These are phyloP conservation scores for Achatina immaculata DNA, from an alignment of 1,140 invertebrate species.

Conservation along the genomic window DNA sequence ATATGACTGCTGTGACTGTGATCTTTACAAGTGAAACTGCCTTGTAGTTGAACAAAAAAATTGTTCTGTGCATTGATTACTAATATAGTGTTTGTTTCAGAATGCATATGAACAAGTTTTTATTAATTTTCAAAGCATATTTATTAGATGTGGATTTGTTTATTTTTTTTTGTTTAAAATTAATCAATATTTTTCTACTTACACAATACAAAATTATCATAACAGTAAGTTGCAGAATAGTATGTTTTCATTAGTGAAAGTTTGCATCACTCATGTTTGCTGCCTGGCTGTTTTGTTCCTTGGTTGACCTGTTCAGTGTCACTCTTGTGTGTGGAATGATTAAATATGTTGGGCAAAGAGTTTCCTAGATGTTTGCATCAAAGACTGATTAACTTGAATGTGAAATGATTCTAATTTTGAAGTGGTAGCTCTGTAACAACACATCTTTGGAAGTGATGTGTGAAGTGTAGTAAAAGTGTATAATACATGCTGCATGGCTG, in stretches of 20 bases:
- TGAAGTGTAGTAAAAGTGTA: not conserved
- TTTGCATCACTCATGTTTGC: constrained; percentile 13
- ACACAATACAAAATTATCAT: no score
- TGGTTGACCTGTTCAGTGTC: constrained; percentile 10
- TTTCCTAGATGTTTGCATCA: constrained; percentile 26
- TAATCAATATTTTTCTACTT: no score
- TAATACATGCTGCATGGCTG: constrained; percentile 26
- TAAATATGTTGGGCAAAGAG: constrained; percentile 9
- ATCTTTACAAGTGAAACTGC: not conserved
- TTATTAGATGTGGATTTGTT: no score
- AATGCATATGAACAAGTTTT: no score
- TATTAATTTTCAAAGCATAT: no score
- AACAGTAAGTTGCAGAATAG: no score
- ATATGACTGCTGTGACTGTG: not conserved
- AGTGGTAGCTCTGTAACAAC: not conserved
- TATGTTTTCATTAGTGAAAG: not conserved
- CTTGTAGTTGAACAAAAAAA: no score
- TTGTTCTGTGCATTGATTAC: no score
- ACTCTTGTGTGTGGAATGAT: constrained; percentile 34
- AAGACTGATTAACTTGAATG: not conserved
- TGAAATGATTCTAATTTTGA: not conserved
- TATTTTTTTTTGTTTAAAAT: no score
- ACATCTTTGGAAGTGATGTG: not conserved
- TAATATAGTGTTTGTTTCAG: no score
- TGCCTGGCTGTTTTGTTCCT: constrained; percentile 26